A percentile compares a stretch with the other conserved stretches of the same genome.
Evolutionary conservation across 2,113 vertebrate genomes (phyloP).

Genomic region (Gallinago media): DNA sequence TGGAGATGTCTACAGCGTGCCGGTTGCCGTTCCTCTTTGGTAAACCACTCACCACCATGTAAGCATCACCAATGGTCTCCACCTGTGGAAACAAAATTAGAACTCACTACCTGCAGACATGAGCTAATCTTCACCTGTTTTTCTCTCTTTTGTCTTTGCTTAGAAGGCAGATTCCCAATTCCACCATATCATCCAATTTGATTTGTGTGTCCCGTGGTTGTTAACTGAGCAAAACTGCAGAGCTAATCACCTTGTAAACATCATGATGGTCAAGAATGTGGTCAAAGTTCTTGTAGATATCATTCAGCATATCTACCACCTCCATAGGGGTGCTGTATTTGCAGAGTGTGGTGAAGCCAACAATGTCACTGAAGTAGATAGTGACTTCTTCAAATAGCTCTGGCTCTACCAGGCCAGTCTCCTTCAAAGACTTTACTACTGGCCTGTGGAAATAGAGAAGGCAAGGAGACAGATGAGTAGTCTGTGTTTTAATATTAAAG

Average conservation of each 20-base stretch:
- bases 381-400: constrained; percentile 97
- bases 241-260: constrained; percentile 91
- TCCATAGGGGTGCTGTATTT: constrained; percentile 98
- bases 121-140: neutral
- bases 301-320: constrained; percentile 98
- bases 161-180: neutral
- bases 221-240: neutral
- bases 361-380: constrained; percentile 98
- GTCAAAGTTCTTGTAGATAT: constrained; percentile 98
- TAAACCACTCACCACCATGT: constrained; percentile 96
- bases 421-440: constrained; percentile 95
- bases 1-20: constrained; percentile 93
- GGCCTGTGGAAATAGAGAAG: constrained; percentile 77
- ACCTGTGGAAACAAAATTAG: constrained; percentile 79
- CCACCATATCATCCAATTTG: neutral
- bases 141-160: neutral
- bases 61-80: constrained; percentile 97
- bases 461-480: neutral
- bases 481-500: neutral
- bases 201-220: neutral
- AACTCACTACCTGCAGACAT: neutral
- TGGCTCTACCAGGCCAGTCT: constrained; percentile 91
- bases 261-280: constrained; percentile 95
- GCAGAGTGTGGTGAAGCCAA: constrained; percentile 97
- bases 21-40: constrained; percentile 92